Conservation (phyloP, 2,113 vertebrate species). For the Sialia sialis region DNA sequence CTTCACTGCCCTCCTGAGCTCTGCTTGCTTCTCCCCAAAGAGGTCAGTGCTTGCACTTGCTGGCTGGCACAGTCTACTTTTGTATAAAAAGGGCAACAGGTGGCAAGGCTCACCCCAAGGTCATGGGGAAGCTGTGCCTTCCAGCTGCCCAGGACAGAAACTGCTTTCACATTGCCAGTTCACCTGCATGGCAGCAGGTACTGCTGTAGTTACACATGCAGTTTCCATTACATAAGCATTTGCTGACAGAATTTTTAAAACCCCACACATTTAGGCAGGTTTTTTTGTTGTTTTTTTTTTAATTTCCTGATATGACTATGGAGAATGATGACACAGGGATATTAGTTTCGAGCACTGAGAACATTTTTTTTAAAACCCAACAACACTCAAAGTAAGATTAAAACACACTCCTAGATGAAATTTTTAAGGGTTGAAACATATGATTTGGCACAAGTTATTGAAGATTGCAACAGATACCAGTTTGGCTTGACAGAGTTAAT, state of each 20-base stretch:
- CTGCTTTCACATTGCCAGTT: not conserved
- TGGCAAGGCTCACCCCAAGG: not conserved
- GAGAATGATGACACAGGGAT: not conserved
- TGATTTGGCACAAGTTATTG: not conserved
- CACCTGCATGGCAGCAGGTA: not conserved
- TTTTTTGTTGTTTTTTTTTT: not conserved
- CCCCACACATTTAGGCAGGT: not conserved
- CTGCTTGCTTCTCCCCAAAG: not conserved
- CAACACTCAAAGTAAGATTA: not conserved
- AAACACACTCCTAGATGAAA: not conserved
- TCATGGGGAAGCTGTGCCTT: not conserved
- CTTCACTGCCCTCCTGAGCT: not conserved
- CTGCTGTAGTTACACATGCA: not conserved
- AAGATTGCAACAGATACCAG: not conserved
- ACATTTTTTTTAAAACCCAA: not conserved
- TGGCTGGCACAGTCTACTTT: not conserved
- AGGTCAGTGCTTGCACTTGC: not conserved
- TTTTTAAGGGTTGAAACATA: not conserved
- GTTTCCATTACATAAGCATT: not conserved
- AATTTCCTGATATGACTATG: not conserved
- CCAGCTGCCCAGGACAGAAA: not conserved
- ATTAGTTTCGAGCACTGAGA: not conserved
- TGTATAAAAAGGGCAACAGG: conserved; percentile 29
- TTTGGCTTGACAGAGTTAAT: not conserved
- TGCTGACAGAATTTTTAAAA: not conserved